Conservation (phyloP, 2,113 vertebrate species). For the Brachypodius melanocephalos region DNA sequence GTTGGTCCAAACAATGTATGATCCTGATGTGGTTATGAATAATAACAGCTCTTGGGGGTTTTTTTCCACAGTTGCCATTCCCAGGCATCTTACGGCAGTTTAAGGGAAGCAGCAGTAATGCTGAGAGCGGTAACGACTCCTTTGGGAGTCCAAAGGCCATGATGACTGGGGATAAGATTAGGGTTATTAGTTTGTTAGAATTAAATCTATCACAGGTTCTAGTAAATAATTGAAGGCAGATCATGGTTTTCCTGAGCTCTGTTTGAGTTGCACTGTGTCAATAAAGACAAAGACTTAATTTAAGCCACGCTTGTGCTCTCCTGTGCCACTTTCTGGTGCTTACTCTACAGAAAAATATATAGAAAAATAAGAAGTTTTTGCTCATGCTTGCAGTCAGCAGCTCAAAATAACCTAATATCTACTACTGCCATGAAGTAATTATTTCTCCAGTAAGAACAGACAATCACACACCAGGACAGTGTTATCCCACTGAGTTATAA, state of each 20-base stretch:
- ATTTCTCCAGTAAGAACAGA: neutral
- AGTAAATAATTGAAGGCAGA: neutral
- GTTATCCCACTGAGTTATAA: neutral
- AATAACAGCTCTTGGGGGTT: neutral
- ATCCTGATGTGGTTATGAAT: neutral
- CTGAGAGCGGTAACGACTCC: neutral
- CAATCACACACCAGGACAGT: neutral
- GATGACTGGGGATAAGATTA: neutral
- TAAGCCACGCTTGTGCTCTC: neutral
- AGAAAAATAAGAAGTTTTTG: neutral
- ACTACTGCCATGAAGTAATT: neutral
- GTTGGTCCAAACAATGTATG: neutral
- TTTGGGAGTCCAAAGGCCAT: neutral
- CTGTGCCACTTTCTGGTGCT: neutral
- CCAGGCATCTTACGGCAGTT: neutral
- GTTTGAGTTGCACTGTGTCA: neutral
- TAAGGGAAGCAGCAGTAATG: neutral
- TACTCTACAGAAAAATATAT: neutral
- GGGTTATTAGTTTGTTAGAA: conserved; percentile 29
- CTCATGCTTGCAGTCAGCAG: neutral
- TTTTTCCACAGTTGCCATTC: neutral
- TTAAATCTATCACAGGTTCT: conserved; percentile 16
- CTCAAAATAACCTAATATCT: neutral
- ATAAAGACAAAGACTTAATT: neutral
- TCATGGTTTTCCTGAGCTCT: neutral